Percentiles rank a stretch among this genome's conserved stretches.
These are phyloP conservation scores for Cisticola juncidis DNA, from an alignment of 2,113 vertebrate genomes.

Conservation along the genomic window DNA sequence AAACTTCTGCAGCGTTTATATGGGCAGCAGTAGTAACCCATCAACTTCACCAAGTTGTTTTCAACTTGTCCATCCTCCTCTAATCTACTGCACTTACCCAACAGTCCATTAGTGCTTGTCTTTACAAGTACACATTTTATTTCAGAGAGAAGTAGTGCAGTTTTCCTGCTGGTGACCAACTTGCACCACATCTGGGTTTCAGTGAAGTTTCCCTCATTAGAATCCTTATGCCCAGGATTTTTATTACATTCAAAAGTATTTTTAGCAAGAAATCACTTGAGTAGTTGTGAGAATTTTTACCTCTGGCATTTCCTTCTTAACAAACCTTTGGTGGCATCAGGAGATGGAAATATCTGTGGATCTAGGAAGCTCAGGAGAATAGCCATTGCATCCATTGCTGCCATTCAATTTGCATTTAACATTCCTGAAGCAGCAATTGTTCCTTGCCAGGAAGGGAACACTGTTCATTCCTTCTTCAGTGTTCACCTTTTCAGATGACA, in stretches of 20 bases:
- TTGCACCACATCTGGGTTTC: background rate
- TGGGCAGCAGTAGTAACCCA: background rate
- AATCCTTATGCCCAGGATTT: background rate
- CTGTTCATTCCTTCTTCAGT: background rate
- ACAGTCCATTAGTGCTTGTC: background rate
- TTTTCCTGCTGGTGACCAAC: background rate
- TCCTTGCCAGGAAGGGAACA: background rate
- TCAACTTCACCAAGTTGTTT: background rate
- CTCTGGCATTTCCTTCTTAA: background rate
- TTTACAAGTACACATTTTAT: background rate
- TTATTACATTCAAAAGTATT: background rate
- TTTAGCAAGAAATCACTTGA: background rate
- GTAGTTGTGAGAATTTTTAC: background rate
- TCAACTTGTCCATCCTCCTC: background rate
- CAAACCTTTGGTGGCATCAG: background rate
- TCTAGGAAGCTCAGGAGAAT: background rate
- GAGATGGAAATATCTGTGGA: background rate
- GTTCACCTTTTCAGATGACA: background rate
- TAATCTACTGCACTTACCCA: background rate
- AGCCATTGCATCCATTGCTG: background rate
- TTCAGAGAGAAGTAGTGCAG: background rate
- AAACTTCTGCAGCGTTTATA: background rate
- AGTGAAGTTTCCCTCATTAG: background rate
- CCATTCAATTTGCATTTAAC: too few species aligned
- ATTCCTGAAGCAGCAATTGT: background rate